Evolutionary conservation across 1,140 invertebrate species (phyloP).

Genomic region (Brachionus calyciflorus): DNA sequence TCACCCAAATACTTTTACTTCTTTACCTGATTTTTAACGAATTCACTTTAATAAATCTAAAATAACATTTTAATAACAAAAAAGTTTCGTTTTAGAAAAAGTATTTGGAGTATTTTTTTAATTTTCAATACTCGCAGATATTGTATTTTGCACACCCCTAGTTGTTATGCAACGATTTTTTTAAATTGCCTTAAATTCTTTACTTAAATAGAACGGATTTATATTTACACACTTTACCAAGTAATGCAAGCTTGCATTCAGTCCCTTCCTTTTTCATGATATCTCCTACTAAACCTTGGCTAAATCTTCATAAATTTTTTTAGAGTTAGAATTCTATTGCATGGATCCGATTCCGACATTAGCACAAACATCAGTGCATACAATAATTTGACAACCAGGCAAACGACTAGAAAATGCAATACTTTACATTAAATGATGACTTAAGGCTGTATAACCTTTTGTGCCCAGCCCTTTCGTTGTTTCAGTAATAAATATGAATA

Average conservation of each 20-base stretch:
- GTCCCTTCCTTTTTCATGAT: constrained; percentile 57
- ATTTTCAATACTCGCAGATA: too few species aligned
- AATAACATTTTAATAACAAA: too few species aligned
- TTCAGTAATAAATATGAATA: constrained; percentile 49
- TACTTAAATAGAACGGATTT: too few species aligned
- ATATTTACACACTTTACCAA: constrained; percentile 55
- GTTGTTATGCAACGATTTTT: too few species aligned
- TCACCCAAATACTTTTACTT: too few species aligned
- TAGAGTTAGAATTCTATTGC: constrained; percentile 18
- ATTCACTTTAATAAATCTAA: too few species aligned
- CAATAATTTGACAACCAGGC: constrained; percentile 58
- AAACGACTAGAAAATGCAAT: constrained; percentile 52
- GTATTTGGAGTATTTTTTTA: too few species aligned
- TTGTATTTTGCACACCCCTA: too few species aligned
- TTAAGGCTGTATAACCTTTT: constrained; percentile 54
- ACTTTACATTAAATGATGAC: constrained; percentile 54
- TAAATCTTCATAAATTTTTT: constrained; percentile 54
- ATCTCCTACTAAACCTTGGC: constrained; percentile 55
- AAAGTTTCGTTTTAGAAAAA: too few species aligned
- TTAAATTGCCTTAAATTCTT: too few species aligned
- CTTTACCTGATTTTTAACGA: too few species aligned
- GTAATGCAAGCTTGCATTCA: constrained; percentile 55
- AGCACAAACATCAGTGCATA: constrained; percentile 61
- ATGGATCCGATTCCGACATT: constrained; percentile 57
- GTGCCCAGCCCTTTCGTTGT: constrained; percentile 48